Evolutionary conservation across 2,113 vertebrate species (phyloP), one percentile per base, ranked within the genome.

Genomic region (Mesocricetus auratus): DNA sequence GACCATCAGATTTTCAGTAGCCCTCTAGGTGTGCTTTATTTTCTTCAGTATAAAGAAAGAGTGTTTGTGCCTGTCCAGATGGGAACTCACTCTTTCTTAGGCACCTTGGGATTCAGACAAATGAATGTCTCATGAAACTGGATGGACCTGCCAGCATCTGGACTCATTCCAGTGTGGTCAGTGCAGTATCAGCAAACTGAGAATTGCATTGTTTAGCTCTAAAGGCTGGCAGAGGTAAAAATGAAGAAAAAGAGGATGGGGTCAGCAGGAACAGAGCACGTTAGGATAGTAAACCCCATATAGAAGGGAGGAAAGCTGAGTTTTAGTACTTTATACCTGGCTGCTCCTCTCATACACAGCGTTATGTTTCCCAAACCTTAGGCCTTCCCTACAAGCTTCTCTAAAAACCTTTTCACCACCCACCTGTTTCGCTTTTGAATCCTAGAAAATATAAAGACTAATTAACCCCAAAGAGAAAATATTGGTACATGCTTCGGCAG

Each of bases 391-490:
- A 73, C 15, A 81, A 50, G 39, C 3, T 91, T 94, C 47, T 24
- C 29, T 94, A 19, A 56, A 86, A 91, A 56, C 17, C 17, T 45
- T n/a, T 2, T 73, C 13, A 69, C 9, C 16, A 90, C 7, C 10
- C 45, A 45, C 1, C n/a, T 62, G 10, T 12, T 77, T 83, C 29
- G 45, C n/a, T 77, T 90, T 64, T 42, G 68, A 94, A 73, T 47
- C 13, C 75, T 85, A 11, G 26, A 68, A 94, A 90, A 64, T 56
- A 94, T 78, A 92, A 91, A 96, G 3, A 0, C 39, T 69, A 74
- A 42, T 82, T 53, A 86, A 86, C 47, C 7, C 19, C 77, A 89
- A 94, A 83, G 19, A 81, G 86, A 95, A 96, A 93, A 75, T 62
- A 33, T 29, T 64, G 16, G 31, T 94, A 47, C 86, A 53, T 64